Evolutionary conservation across 2,888 invertebrate genomes (phyloP).

Genomic region (Oligia strigilis): DNA sequence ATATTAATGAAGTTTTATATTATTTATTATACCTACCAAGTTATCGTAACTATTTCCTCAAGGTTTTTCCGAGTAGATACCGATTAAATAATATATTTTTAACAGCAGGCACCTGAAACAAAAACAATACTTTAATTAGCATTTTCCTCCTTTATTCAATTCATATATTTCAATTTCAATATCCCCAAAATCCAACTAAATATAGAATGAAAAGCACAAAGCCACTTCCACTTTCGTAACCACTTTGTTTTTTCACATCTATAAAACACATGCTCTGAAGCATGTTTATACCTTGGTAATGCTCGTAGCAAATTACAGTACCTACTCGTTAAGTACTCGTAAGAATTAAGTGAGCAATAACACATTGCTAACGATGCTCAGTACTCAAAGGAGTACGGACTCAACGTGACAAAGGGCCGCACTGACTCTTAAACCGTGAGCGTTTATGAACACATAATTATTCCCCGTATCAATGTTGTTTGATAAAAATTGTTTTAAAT

Average conservation of each 20-base stretch:
- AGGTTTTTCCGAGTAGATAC: not conserved
- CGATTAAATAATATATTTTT: not conserved
- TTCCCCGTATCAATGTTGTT: slow-evolving; percentile 55
- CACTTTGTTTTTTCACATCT: slow-evolving; percentile 50
- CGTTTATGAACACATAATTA: slow-evolving; percentile 68
- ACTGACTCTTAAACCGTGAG: slow-evolving; percentile 70
- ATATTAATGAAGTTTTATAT: not conserved
- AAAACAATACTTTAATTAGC: not conserved
- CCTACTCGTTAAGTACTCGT: slow-evolving; percentile 67
- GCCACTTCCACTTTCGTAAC: slow-evolving; percentile 31
- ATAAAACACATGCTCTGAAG: slow-evolving; percentile 63
- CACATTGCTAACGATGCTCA: slow-evolving; percentile 78
- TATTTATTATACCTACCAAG: not conserved
- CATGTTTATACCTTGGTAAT: slow-evolving; percentile 67
- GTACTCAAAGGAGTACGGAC: slow-evolving; percentile 65
- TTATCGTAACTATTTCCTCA: not conserved
- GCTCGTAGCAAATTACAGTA: slow-evolving; percentile 71
- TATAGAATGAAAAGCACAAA: slow-evolving; percentile 20
- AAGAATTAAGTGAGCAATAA: slow-evolving; percentile 80
- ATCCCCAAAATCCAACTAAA: slow-evolving; percentile 1
- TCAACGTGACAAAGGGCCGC: slow-evolving; percentile 76
- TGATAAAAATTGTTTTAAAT: slow-evolving; percentile 27
- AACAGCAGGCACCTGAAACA: not conserved
- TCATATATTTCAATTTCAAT: not conserved
- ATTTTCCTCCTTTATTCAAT: not conserved